These are phyloP conservation scores for Rhabdomys dilectus DNA, from an alignment of 2,113 vertebrate species.

Conservation along the genomic window DNA sequence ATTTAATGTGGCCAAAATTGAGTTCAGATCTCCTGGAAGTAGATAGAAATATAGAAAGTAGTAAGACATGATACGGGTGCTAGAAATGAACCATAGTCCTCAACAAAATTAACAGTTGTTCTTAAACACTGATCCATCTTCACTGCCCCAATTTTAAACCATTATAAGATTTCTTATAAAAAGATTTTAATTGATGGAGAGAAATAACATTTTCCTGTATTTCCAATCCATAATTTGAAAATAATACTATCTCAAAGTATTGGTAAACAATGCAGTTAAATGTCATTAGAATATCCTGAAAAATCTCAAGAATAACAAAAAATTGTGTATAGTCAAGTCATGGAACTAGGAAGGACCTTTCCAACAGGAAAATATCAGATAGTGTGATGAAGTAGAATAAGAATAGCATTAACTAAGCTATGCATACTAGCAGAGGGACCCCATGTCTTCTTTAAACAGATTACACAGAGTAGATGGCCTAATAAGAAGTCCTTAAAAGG, in stretches of 20 bases:
- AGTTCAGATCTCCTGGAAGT: neutral
- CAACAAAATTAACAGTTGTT: neutral
- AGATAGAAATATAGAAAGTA: neutral
- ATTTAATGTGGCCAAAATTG: neutral
- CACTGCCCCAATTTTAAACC: neutral
- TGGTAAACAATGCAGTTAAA: neutral
- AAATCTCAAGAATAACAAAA: neutral
- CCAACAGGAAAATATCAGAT: neutral
- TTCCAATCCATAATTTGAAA: neutral
- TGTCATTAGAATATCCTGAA: neutral
- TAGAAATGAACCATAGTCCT: neutral
- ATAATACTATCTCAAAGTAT: fast-evolving
- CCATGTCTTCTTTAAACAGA: neutral
- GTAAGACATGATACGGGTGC: neutral
- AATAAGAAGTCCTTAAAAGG: neutral
- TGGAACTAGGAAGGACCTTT: neutral
- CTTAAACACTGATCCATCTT: neutral
- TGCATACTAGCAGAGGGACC: neutral
- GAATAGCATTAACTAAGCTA: neutral
- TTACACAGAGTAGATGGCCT: neutral
- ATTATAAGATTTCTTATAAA: neutral
- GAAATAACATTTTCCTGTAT: neutral
- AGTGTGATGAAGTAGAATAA: neutral
- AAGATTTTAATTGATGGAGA: neutral
- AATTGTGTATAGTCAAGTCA: too few species aligned